These are phyloP conservation scores for Aurelia coerulea DNA, from an alignment of 30 jellyfish, hydroid and myxozoan species.

Conservation along the genomic window DNA sequence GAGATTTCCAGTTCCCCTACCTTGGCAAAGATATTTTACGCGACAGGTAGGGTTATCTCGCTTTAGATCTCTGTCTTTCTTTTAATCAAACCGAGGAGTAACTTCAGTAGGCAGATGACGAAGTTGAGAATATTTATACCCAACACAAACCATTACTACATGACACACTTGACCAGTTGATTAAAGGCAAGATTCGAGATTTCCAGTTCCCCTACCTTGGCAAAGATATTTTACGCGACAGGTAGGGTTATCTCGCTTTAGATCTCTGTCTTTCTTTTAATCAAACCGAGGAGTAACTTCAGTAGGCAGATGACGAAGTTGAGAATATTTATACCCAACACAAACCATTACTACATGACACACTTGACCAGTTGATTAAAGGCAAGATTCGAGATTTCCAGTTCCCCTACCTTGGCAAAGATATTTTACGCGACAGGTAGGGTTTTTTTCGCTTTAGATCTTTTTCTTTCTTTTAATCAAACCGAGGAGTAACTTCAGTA, in stretches of 20 bases:
- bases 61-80: constrained; percentile 8
- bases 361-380: constrained; percentile 85
- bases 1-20: constrained; percentile 86
- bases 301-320: no score
- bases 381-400: constrained; percentile 87
- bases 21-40: constrained; percentile 87
- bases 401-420: constrained; percentile 92
- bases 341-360: constrained; percentile 91
- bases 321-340: constrained; percentile 97
- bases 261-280: constrained; percentile 3
- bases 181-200: constrained; percentile 89
- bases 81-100: not conserved
- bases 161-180: constrained; percentile 86
- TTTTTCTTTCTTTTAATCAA: not conserved
- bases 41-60: constrained; percentile 70
- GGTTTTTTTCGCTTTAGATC: not conserved
- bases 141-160: constrained; percentile 96
- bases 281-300: not conserved
- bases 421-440: constrained; percentile 86
- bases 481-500: no score
- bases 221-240: constrained; percentile 86
- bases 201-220: constrained; percentile 89
- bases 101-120: no score
- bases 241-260: constrained; percentile 41
- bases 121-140: constrained; percentile 93